Percentiles rank a stretch among this genome's conserved stretches.
Conservation (phyloP, 1,140 invertebrate genomes). For the Drosophila arawakana region DNA sequence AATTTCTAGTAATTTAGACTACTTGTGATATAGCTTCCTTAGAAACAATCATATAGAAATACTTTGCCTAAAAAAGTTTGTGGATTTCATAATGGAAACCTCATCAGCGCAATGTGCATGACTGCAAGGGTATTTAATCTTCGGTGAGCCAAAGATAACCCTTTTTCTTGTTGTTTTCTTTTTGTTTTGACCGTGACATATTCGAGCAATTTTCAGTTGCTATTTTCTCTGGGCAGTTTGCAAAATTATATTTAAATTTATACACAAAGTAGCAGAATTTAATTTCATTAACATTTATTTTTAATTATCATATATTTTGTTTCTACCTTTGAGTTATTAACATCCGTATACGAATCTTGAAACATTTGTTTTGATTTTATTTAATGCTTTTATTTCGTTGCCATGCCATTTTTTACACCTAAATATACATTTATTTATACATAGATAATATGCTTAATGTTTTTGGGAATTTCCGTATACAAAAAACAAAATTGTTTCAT, state of each 20-base stretch:
- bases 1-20: no score
- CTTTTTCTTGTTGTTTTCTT: neutral
- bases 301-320: neutral
- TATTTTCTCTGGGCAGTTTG: neutral
- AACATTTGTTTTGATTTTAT: neutral
- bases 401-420: slow-evolving; percentile 24
- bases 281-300: slow-evolving; percentile 4
- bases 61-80: no score
- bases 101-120: no score
- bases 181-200: slow-evolving; percentile 42
- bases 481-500: slow-evolving; percentile 23
- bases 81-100: no score
- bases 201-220: slow-evolving; percentile 7
- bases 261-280: neutral
- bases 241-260: neutral
- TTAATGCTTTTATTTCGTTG: slow-evolving; percentile 20
- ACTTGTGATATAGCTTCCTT: no score
- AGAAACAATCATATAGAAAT: no score
- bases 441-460: neutral
- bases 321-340: neutral
- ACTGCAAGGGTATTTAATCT: no score
- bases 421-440: neutral
- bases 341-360: slow-evolving; percentile 4
- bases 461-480: slow-evolving; percentile 49
- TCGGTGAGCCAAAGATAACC: no score